Percentiles rank a stretch among this genome's conserved stretches.
phyloP scores from a whole-genome alignment of 2,113 vertebrate species.

The Climacteris rufus region DNA sequence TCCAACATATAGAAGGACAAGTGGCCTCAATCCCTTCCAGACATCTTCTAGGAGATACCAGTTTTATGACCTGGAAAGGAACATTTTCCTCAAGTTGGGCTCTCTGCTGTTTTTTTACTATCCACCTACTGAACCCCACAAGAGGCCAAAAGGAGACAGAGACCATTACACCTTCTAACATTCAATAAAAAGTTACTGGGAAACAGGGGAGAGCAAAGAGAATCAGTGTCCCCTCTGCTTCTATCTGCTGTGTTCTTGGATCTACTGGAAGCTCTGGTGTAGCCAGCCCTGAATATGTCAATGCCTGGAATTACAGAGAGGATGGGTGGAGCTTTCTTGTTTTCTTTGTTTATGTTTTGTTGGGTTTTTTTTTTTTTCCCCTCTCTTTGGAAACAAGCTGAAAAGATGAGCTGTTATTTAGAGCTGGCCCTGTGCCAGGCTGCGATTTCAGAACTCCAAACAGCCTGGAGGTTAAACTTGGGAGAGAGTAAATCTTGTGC shows the following conservation, averaged over 20 bases:
- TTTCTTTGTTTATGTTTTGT: neutral
- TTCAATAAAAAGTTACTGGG: neutral
- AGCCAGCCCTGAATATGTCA: neutral
- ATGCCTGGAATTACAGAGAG: neutral
- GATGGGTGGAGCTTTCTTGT: neutral
- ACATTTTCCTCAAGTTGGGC: neutral
- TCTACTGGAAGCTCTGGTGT: neutral
- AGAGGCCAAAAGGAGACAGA: neutral
- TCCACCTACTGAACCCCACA: neutral
- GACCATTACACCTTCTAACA: neutral
- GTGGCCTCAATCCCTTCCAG: neutral
- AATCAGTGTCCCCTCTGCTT: neutral
- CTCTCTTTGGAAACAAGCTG: neutral
- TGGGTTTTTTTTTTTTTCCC: neutral
- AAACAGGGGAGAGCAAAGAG: neutral
- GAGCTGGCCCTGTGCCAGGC: neutral
- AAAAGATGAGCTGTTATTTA: neutral
- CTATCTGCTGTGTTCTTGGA: accelerated
- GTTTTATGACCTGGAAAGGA: neutral
- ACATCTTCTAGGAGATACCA: neutral
- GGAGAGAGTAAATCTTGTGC: neutral
- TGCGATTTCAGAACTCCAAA: neutral
- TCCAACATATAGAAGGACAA: neutral
- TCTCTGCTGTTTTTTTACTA: neutral
- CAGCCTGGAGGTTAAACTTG: neutral